These are phyloP conservation scores for Heteromurus nitidus DNA, from an alignment of 2,888 invertebrate genomes.

Conservation along the genomic window DNA sequence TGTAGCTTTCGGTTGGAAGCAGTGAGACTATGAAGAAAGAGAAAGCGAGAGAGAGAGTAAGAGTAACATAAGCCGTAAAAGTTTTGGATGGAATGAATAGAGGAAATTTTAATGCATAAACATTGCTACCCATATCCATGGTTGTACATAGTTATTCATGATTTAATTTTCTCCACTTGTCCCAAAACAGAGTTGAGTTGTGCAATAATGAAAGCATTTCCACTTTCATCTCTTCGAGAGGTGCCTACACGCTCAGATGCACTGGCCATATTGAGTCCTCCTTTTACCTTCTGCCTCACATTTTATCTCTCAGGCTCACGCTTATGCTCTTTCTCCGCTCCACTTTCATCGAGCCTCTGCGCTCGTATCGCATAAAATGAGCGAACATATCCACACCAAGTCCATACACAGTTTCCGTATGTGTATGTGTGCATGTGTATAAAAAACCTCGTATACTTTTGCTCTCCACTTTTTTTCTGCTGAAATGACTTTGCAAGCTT, in stretches of 20 bases:
- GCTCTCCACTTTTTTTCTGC: neutral
- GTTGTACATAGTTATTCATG: slow-evolving; percentile 22
- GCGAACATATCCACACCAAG: too few species aligned
- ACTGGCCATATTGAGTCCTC: too few species aligned
- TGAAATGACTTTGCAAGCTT: slow-evolving; percentile 25
- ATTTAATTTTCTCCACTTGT: slow-evolving; percentile 32
- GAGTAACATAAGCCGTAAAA: too few species aligned
- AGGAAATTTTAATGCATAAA: neutral
- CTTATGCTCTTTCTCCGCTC: too few species aligned
- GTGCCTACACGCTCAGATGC: too few species aligned
- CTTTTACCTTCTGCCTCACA: neutral
- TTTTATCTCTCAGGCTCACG: slow-evolving; percentile 1
- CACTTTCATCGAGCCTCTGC: too few species aligned
- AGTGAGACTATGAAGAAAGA: neutral
- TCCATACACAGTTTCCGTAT: too few species aligned
- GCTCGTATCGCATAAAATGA: too few species aligned
- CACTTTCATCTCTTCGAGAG: neutral
- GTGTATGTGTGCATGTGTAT: too few species aligned
- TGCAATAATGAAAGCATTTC: slow-evolving; percentile 22
- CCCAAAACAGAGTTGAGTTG: slow-evolving; percentile 10
- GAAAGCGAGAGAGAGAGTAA: neutral
- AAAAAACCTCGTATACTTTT: neutral
- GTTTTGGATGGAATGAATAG: neutral
- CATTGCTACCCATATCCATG: slow-evolving; percentile 1
- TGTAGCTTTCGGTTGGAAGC: neutral